Conservation (phyloP, 2,113 vertebrate genomes). For the Rhagologus leucostigma region DNA sequence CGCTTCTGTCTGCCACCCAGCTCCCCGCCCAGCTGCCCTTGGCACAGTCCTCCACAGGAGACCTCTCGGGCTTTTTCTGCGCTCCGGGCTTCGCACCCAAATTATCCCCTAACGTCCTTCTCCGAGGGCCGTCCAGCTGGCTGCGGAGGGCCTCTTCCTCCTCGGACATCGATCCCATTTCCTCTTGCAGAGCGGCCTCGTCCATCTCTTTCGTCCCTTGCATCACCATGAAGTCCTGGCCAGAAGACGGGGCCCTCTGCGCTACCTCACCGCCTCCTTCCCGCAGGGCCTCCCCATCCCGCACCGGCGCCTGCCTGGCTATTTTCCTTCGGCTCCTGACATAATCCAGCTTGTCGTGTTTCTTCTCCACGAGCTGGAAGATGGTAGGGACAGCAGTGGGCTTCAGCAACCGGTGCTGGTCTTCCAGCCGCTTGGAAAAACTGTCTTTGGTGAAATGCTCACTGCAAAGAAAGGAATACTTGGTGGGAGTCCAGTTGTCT, state of each 20-base stretch:
- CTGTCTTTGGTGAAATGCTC: conserved; percentile 84
- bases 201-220: conserved; percentile 56
- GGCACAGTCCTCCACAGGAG: background rate
- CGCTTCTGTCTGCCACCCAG: conserved; percentile 55
- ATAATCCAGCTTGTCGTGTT: conserved; percentile 51
- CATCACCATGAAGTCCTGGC: conserved; percentile 35
- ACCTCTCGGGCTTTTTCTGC: background rate
- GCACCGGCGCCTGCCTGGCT: background rate
- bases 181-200: background rate
- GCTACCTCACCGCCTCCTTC: conserved; percentile 33
- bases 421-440: conserved; percentile 76
- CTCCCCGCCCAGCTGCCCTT: background rate
- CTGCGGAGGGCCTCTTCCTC: background rate
- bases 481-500: conserved; percentile 82
- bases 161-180: background rate
- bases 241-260: background rate
- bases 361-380: conserved; percentile 73
- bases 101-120: conserved; percentile 32
- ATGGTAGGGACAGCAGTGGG: conserved; percentile 80
- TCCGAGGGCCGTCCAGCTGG: conserved; percentile 26
- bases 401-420: conserved; percentile 78
- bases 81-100: background rate
- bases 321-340: conserved; percentile 61
- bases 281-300: conserved; percentile 24
- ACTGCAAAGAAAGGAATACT: conserved; percentile 83